Conservation (phyloP, 2,888 invertebrate genomes). For the Acanthoscelides obtectus region DNA sequence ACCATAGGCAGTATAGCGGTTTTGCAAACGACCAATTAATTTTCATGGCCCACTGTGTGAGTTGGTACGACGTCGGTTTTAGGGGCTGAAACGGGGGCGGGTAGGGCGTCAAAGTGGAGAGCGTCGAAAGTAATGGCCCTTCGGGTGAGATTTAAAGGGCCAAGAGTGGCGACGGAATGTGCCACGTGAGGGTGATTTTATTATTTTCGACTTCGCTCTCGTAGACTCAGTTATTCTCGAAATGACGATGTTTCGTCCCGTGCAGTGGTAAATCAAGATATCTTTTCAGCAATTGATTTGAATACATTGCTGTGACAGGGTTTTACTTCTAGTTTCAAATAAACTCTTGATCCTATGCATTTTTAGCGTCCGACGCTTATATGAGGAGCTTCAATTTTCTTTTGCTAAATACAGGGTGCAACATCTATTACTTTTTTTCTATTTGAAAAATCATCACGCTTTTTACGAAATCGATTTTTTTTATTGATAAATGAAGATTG, state of each 20-base stretch:
- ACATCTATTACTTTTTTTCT: too few species aligned
- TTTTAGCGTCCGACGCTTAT: too few species aligned
- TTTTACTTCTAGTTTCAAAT: too few species aligned
- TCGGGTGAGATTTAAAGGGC: background rate
- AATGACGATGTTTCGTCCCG: background rate
- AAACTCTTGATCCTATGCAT: too few species aligned
- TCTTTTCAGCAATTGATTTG: background rate
- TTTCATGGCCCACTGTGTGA: background rate
- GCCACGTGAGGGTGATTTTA: background rate
- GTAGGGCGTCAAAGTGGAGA: background rate
- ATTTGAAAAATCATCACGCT: too few species aligned
- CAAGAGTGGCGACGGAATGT: background rate
- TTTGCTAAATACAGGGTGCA: too few species aligned
- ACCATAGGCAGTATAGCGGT: background rate
- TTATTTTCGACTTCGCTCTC: background rate
- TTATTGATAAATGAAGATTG: too few species aligned
- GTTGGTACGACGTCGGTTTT: background rate
- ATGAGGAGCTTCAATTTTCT: too few species aligned
- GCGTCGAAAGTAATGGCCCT: background rate
- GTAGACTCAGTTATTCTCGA: background rate
- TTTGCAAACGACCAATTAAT: background rate
- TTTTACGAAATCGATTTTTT: too few species aligned
- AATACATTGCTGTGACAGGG: too few species aligned
- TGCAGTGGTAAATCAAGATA: background rate
- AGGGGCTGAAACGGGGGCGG: background rate